Evolutionary conservation across 2,113 vertebrate genomes (phyloP), one percentile per base, ranked within the genome.

Genomic region (Hystrix cristata): DNA sequence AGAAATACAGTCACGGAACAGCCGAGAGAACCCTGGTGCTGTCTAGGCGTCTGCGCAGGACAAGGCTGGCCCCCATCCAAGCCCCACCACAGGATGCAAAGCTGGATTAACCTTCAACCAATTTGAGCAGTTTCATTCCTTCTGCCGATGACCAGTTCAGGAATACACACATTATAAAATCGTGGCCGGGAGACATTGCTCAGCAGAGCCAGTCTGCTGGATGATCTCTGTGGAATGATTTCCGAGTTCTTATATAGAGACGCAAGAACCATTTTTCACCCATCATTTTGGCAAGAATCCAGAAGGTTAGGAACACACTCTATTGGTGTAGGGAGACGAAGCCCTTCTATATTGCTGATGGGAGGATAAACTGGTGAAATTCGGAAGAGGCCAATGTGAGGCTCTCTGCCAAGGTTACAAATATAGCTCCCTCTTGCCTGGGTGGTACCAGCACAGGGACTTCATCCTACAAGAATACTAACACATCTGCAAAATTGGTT

Each of bases 321-420:
- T 78, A 4, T 19, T 2, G 25, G 19, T 23, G 11, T 59, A 18
- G n/a, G 62, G 4, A 90, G 72, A 91, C 7, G 16, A 55, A 46
- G 18, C 83, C 31, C 84, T 86, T 34, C 3, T 6, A n/a, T 31
- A 2, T 1, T 10, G 74, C 86, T 69, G 62, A 27, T 34, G 27
- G 57, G 57, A 79, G 27, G n/a, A 60, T 48, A 79, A 94, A 74
- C n/a, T 15, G 14, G 82, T 55, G 31, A 51, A 48, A 76, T 71
- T 34, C 60, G 0, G 0, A 64, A 48, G 80, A 92, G 89, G 76
- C 57, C 76, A 86, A n/a, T 31, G 31, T 43, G 74, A 89, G n/a
- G 84, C 21, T 55, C 78, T 67, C 90, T 92, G 71, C 64, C 92
- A 95, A 92, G 90, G 84, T 95, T 92, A 94, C 51, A 84, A 48